A percentile compares a stretch with the other conserved stretches of the same genome.
Conservation (phyloP, 2,888 invertebrate species). For the Eugnorisma glareosa region DNA sequence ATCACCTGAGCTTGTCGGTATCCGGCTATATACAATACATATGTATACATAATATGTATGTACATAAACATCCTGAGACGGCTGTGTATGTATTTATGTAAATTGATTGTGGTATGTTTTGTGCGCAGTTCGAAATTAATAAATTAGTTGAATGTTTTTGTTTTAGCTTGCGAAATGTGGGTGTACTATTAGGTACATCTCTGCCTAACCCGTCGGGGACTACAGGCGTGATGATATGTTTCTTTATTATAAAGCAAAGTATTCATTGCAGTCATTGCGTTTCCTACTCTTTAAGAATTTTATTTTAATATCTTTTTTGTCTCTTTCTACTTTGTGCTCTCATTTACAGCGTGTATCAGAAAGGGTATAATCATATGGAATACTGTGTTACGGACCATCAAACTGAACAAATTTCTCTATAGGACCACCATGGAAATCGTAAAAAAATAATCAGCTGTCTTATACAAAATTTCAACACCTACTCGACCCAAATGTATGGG, state of each 20-base stretch:
- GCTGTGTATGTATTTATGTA: conserved; percentile 51
- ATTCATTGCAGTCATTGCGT: not conserved
- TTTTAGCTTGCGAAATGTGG: not conserved
- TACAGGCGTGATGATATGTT: not conserved
- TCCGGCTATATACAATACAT: conserved; percentile 51
- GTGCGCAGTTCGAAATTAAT: conserved; percentile 1
- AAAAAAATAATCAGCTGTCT: too few species aligned
- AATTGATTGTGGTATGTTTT: conserved; percentile 35
- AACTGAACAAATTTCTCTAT: too few species aligned
- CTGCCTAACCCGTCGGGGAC: not conserved
- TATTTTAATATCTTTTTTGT: too few species aligned
- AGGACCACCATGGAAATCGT: too few species aligned
- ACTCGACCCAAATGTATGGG: too few species aligned
- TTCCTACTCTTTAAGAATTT: too few species aligned
- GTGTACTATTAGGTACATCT: not conserved
- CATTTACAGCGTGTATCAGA: too few species aligned
- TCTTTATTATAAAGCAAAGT: too few species aligned
- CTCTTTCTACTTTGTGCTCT: too few species aligned
- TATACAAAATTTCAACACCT: too few species aligned
- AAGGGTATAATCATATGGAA: too few species aligned
- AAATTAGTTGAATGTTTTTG: not conserved
- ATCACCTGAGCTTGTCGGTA: conserved; percentile 61
- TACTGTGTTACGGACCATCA: too few species aligned
- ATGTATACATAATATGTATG: conserved; percentile 10
- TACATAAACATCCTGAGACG: conserved; percentile 37